phyloP scores from a whole-genome alignment of 2,797 vertebrate genomes.

The Stomatorhinus walkeri region DNA sequence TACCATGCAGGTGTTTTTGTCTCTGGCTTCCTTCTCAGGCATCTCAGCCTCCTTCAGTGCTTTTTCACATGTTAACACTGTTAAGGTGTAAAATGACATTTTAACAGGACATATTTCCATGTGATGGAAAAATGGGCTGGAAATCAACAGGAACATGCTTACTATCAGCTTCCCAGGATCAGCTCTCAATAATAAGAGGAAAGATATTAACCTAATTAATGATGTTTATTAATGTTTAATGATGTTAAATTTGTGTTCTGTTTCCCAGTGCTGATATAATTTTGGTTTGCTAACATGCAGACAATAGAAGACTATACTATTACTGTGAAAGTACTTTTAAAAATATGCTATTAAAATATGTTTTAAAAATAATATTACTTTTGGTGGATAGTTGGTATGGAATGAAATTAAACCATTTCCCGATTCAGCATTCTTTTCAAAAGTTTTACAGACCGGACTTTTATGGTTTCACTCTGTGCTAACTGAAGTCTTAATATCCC shows the following conservation, averaged over 20 bases:
- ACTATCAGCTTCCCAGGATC: background rate
- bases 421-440: background rate
- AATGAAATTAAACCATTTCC: background rate
- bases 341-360: background rate
- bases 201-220: background rate
- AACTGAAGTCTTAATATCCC: background rate
- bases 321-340: background rate
- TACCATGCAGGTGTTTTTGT: background rate
- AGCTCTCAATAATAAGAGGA: background rate
- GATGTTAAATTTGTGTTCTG: background rate
- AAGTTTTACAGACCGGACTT: background rate
- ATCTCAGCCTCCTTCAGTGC: background rate
- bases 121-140: background rate
- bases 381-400: background rate
- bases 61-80: background rate
- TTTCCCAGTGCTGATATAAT: background rate
- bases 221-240: background rate
- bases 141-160: background rate
- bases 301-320: background rate
- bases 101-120: background rate
- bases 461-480: background rate
- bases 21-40: background rate
- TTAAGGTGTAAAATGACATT: background rate
- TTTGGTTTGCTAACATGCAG: background rate
- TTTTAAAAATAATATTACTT: background rate